Conservation (phyloP, 2,888 invertebrate species). For the Apotomis betuletana region DNA sequence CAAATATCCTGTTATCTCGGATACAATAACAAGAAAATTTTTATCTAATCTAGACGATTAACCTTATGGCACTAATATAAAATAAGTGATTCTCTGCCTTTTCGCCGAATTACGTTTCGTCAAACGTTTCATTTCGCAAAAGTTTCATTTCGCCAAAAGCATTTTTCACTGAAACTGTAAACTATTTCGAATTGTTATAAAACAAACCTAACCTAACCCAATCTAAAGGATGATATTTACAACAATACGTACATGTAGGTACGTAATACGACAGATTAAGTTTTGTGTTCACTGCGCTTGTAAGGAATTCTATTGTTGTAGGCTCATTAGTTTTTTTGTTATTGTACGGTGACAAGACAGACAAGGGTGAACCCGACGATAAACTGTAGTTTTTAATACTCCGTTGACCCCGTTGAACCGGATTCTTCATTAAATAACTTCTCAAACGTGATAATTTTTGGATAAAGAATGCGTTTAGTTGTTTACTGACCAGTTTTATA, state of each 20-base stretch:
- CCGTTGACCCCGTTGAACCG: neutral
- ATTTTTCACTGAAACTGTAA: no score
- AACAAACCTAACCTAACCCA: no score
- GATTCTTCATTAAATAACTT: neutral
- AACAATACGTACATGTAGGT: no score
- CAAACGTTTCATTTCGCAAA: no score
- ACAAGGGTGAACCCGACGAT: neutral
- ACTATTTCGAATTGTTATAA: no score
- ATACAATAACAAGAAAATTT: neutral
- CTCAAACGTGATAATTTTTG: neutral
- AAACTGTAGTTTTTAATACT: neutral
- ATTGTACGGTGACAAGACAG: conserved; percentile 1
- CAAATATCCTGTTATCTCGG: conserved; percentile 10
- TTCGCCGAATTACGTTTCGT: no score
- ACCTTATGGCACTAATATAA: conserved; percentile 1
- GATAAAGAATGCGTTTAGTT: no score
- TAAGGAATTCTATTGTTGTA: conserved; percentile 3
- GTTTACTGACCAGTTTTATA: no score
- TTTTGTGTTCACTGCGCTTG: neutral
- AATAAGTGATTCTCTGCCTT: no score
- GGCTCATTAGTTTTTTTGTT: neutral
- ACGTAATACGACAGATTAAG: neutral
- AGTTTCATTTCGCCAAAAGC: no score
- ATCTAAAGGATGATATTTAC: no score
- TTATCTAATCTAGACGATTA: conserved; percentile 24